Evolutionary conservation across 64 coral and sea anemone genomes (phyloP), one percentile per base, ranked within the genome.

Genomic region (Pocillopora damicornis): DNA sequence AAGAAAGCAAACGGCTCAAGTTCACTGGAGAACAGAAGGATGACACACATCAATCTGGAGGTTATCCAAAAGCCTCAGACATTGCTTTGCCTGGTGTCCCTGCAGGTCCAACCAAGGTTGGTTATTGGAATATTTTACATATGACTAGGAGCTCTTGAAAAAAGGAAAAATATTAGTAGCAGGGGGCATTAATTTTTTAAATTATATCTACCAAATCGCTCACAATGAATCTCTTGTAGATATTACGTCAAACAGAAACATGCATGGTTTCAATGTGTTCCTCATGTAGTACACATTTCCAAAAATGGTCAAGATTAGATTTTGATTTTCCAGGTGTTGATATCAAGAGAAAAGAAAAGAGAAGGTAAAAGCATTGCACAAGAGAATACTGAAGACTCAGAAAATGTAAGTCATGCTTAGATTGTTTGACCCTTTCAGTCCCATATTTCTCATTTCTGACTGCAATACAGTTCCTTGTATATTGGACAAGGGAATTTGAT

Each of bases 51-150:
- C 80, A 89, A 22, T 74, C 58, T 23, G 14, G 42, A 59, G 62
- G 78, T 36, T 87, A 95, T 35, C 77, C 77, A 15, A 81, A 95
- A 76, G 25, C 58, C n/a, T 35, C 37, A 15, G 79, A 79, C 30
- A 66, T 86, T 17, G 79, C 86, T 62, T 75, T 98, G 11, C 96
- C 96, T 68, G 96, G 96, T 58, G 92, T 98, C 60, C 88, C 87
- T 62, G 82, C 90, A 18, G 93, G 90, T 60, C 83, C 96, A 73
- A 76, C 76, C 9, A 96, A 96, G 94, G 94, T 95, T 68, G 20
- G 38, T 57, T 83, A 42, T 71, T 71, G 67, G 22, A 22, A 13
- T 8, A 63, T 63, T 15, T 63, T 63, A 63, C 16, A 1, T 1
- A 63, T 63, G 61, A 63, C 42, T 1, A 51, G 7, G 42, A 51